A percentile compares a stretch with the other conserved stretches of the same genome.
phyloP scores from a whole-genome alignment of 2,888 invertebrate genomes.

The Parnassius smintheus region DNA sequence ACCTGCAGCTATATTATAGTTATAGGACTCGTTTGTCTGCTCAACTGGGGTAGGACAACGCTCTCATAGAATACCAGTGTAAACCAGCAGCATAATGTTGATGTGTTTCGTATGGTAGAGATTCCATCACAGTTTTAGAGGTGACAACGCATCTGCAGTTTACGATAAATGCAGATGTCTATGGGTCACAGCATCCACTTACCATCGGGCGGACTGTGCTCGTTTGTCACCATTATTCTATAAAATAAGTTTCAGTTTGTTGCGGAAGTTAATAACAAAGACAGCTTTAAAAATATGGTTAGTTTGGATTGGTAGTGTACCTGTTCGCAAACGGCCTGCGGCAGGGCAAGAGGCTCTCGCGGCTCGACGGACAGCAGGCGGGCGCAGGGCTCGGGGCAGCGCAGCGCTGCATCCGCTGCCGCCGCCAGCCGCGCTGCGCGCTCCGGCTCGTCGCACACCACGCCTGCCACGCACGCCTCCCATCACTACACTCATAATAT shows the following conservation, averaged over 20 bases:
- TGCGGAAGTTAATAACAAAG: neutral
- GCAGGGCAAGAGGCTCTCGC: slow-evolving; percentile 29
- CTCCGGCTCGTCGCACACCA: slow-evolving; percentile 30
- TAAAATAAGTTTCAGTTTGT: neutral
- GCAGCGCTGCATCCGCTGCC: slow-evolving; percentile 33
- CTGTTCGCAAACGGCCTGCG: slow-evolving; percentile 29
- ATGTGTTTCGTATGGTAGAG: no score
- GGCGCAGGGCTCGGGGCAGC: slow-evolving; percentile 30
- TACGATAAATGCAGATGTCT: no score
- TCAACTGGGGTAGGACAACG: neutral
- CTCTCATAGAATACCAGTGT: no score
- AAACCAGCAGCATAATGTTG: no score
- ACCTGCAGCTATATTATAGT: no score
- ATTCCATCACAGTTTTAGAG: no score
- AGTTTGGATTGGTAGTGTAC: slow-evolving; percentile 7
- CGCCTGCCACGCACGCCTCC: slow-evolving; percentile 22
- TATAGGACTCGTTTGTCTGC: neutral
- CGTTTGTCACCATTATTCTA: no score
- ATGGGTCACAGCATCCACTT: no score
- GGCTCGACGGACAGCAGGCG: slow-evolving; percentile 25
- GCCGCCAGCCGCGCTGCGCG: slow-evolving; percentile 30
- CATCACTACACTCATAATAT: neutral
- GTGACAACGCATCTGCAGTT: no score
- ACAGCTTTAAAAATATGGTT: neutral
- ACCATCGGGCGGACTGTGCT: no score